These are phyloP conservation scores for Percopsis omiscomaycus DNA, from an alignment of 2,797 vertebrate genomes.

Conservation along the genomic window DNA sequence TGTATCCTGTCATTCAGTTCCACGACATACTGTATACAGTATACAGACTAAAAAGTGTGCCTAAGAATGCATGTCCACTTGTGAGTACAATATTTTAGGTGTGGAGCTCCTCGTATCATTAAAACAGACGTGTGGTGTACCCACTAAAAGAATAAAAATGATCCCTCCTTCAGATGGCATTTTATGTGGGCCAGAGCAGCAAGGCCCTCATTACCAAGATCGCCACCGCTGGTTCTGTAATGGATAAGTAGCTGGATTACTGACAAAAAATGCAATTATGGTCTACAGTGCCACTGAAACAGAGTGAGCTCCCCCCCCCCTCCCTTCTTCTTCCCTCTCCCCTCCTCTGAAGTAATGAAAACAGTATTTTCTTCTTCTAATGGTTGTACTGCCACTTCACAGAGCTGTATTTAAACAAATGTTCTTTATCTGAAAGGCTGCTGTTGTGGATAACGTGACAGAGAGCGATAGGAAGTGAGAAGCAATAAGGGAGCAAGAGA, in stretches of 20 bases:
- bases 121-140: no score
- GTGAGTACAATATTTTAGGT: no score
- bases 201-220: conserved; percentile 56
- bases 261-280: conserved; percentile 50
- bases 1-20: no score
- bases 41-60: no score
- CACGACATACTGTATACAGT: no score
- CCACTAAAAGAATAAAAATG: no score
- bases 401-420: conserved; percentile 3
- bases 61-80: no score
- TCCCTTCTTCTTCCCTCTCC: not conserved
- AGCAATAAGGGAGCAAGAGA: no score
- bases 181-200: conserved; percentile 27
- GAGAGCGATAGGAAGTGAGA: conserved; percentile 1
- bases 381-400: not conserved
- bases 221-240: conserved; percentile 57
- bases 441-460: rapidly evolving
- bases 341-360: conserved; percentile 15
- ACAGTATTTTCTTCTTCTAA: not conserved
- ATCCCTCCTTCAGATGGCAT: conserved; percentile 9
- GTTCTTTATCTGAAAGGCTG: not conserved
- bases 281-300: conserved; percentile 27
- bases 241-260: conserved; percentile 56
- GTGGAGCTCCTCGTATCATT: no score
- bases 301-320: not conserved